Evolutionary conservation across 2,888 invertebrate species (phyloP), one percentile per base, ranked within the genome.

Genomic region (Anoplius nigerrimus): DNA sequence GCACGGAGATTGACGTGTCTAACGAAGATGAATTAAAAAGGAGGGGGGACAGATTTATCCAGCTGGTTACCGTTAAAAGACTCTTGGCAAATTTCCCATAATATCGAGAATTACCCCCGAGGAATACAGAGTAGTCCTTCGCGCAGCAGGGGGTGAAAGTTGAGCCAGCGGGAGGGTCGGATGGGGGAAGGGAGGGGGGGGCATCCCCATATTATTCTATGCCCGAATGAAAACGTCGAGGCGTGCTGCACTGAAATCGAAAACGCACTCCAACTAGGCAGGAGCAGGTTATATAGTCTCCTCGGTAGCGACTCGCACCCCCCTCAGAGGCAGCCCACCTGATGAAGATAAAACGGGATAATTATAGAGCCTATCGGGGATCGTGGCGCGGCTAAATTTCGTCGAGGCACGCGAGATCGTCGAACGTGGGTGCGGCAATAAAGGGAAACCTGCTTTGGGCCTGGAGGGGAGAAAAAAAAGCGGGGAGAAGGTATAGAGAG

Each of bases 331-430:
- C 55, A 67, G 66, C 71, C 76, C 80, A 63, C 74, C 79, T 84
- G 85, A 86, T 86, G 84, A 86, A 86, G 87, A 86, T 87, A 86
- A 86, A 86, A 87, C 82, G 83, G 85, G 83, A 87, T 87, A 87
- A 87, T 87, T 86, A 86, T 85, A 85, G 86, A 83, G 86, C 81
- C 85, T 86, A 86, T 86, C 86, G 82, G 82, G 71, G 83, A 86
- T 86, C 85, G 83, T 75, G 81, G 79, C 75, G 76, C 80, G 73
- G 85, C 84, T 86, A 85, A 86, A 86, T 86, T 86, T 86, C 81
- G 80, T 78, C 76, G 79, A 74, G 83, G 75, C 87, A 86, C 87
- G 86, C 86, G 82, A 86, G 82, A 85, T 82, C 82, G 81, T 79
- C 81, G 82, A 83, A 84, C 82, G 82, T 79, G 80, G 78, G 80